Conservation (phyloP, 2,797 vertebrate genomes). For the Chiroxiphia lanceolata region DNA sequence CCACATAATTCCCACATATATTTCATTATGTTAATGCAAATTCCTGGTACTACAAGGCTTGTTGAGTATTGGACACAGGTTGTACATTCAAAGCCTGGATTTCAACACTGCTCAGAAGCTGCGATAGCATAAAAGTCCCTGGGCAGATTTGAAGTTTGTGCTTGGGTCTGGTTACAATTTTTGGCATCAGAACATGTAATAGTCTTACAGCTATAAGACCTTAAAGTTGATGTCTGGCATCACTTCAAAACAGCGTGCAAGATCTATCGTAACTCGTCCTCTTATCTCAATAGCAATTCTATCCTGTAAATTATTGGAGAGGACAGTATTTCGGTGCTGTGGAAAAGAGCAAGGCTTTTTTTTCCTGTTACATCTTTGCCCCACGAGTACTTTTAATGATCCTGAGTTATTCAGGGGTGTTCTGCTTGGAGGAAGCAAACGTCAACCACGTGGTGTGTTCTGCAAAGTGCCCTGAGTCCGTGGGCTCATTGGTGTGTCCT, state of each 20-base stretch:
- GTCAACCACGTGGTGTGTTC: accelerated
- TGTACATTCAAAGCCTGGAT: conserved; percentile 31
- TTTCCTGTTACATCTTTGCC: background rate
- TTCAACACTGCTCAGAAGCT: conserved; percentile 35
- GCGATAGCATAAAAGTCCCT: conserved; percentile 30
- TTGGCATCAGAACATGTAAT: conserved; percentile 55
- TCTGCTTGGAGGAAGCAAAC: background rate
- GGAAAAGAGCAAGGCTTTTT: conserved; percentile 5
- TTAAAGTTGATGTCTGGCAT: conserved; percentile 63
- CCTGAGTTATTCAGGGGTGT: background rate
- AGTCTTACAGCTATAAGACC: conserved; percentile 48
- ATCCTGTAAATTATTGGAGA: conserved; percentile 68
- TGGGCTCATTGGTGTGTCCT: background rate
- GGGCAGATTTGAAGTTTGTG: conserved; percentile 56
- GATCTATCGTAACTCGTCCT: conserved; percentile 64
- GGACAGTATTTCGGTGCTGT: conserved; percentile 15
- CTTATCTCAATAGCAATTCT: conserved; percentile 70
- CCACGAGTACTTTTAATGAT: background rate
- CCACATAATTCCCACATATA: background rate
- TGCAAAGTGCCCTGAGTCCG: accelerated
- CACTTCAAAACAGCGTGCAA: conserved; percentile 62
- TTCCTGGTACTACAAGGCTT: background rate
- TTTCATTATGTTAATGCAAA: conserved; percentile 39
- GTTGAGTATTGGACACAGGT: background rate
- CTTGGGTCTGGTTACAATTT: conserved; percentile 63